phyloP scores from a whole-genome alignment of 1,140 invertebrate species.

The Teleopsis dalmanni region DNA sequence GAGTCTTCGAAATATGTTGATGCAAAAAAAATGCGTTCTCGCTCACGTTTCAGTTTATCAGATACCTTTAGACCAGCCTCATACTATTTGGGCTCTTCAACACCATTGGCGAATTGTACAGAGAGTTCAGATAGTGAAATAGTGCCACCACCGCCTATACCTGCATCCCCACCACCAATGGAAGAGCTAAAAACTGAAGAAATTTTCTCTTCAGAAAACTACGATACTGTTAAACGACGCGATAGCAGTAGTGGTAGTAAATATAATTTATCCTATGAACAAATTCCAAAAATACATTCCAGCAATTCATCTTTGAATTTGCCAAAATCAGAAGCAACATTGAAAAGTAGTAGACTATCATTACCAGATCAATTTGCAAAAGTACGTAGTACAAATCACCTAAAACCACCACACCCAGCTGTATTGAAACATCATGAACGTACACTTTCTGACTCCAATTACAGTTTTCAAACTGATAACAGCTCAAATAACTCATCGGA shows the following conservation, averaged over 20 bases:
- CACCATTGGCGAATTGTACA: conserved; percentile 55
- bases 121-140: conserved; percentile 78
- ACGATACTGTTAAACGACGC: conserved; percentile 36
- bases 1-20: conserved; percentile 73
- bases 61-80: conserved; percentile 81
- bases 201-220: conserved; percentile 42
- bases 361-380: conserved; percentile 40
- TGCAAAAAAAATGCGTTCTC: conserved; percentile 56
- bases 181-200: conserved; percentile 48
- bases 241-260: conserved; percentile 27
- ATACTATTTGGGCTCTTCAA: conserved; percentile 63
- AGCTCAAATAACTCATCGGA: conserved; percentile 40
- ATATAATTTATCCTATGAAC: conserved; percentile 34
- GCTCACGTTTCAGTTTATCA: conserved; percentile 72
- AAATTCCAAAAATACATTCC: conserved; percentile 37
- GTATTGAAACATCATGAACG: conserved; percentile 34
- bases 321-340: conserved; percentile 16
- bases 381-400: conserved; percentile 13
- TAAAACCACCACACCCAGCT: conserved; percentile 5
- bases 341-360: conserved; percentile 37
- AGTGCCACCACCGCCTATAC: conserved; percentile 72
- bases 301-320: conserved; percentile 37
- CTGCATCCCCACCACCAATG: conserved; percentile 63
- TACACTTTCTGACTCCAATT: conserved; percentile 39
- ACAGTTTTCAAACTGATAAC: conserved; percentile 41